Percentiles rank a stretch among this genome's conserved stretches.
Conservation (phyloP, 2,113 vertebrate species). For the Ctenomys sociabilis region DNA sequence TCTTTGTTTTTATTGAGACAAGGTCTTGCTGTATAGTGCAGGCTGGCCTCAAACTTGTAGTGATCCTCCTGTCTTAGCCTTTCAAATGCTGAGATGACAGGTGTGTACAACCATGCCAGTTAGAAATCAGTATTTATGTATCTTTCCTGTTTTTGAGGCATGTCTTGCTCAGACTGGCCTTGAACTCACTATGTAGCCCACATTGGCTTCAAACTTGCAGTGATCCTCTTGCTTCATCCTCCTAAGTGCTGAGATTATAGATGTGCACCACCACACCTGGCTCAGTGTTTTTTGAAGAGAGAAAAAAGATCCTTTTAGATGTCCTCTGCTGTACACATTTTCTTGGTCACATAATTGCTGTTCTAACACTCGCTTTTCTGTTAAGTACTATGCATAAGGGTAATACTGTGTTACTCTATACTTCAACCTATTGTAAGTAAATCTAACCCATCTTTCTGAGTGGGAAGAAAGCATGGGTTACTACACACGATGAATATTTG, state of each 20-base stretch:
- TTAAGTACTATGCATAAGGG: neutral
- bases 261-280: too few species aligned
- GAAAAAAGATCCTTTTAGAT: too few species aligned
- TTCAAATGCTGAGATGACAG: neutral
- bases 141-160: too few species aligned
- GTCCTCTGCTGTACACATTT: neutral
- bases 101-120: too few species aligned
- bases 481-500: neutral
- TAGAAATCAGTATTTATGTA: too few species aligned
- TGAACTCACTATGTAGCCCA: too few species aligned
- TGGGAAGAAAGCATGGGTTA: neutral
- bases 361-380: neutral
- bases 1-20: neutral
- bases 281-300: neutral
- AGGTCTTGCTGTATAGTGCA: neutral
- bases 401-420: neutral
- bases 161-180: too few species aligned
- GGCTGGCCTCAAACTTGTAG: neutral
- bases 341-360: neutral
- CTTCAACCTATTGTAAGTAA: neutral
- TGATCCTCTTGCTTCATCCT: too few species aligned
- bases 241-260: too few species aligned
- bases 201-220: too few species aligned
- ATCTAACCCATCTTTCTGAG: neutral
- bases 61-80: neutral